Percentiles rank a stretch among this genome's conserved stretches.
Evolutionary conservation across 2,797 vertebrate genomes (phyloP).

Genomic region (Hephaestus fuliginosus): DNA sequence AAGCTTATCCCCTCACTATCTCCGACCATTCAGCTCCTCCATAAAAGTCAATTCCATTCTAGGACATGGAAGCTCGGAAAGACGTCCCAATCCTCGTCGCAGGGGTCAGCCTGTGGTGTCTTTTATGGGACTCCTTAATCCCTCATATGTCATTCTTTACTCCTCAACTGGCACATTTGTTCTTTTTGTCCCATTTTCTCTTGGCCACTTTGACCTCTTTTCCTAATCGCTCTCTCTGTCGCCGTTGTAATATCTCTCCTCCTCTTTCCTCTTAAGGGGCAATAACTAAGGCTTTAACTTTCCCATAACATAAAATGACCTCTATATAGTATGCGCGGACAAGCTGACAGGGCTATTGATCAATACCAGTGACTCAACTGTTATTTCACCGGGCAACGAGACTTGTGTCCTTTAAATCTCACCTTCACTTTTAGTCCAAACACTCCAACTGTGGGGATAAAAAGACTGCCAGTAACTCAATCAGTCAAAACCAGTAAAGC

Average conservation of each 20-base stretch:
- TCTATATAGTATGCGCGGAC: conserved; percentile 26
- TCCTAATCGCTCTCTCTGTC: conserved; percentile 11
- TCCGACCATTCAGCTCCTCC: conserved; percentile 15
- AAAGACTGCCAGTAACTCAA: neutral
- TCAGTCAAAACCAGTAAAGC: neutral
- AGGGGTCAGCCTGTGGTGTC: conserved; percentile 17
- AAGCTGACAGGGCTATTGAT: conserved; percentile 51
- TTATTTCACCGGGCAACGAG: conserved; percentile 35
- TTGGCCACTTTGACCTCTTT: conserved; percentile 24
- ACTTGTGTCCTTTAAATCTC: conserved; percentile 13
- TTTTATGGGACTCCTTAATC: conserved; percentile 57
- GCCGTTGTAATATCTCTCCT: conserved; percentile 6
- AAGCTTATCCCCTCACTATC: conserved; percentile 35
- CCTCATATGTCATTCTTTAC: conserved; percentile 37
- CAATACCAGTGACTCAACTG: conserved; percentile 41
- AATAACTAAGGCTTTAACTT: conserved; percentile 9
- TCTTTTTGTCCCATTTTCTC: conserved; percentile 49
- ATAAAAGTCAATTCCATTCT: conserved; percentile 43
- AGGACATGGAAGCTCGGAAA: conserved; percentile 21
- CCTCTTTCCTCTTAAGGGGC: conserved; percentile 1
- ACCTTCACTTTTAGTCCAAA: conserved; percentile 9
- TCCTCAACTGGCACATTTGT: conserved; percentile 37
- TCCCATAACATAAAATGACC: conserved; percentile 32
- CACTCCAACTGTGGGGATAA: neutral
- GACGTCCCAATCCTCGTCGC: conserved; percentile 22